A percentile compares a stretch with the other conserved stretches of the same genome.
Evolutionary conservation across 2,113 vertebrate genomes (phyloP).

Genomic region (Oryzias woworae): DNA sequence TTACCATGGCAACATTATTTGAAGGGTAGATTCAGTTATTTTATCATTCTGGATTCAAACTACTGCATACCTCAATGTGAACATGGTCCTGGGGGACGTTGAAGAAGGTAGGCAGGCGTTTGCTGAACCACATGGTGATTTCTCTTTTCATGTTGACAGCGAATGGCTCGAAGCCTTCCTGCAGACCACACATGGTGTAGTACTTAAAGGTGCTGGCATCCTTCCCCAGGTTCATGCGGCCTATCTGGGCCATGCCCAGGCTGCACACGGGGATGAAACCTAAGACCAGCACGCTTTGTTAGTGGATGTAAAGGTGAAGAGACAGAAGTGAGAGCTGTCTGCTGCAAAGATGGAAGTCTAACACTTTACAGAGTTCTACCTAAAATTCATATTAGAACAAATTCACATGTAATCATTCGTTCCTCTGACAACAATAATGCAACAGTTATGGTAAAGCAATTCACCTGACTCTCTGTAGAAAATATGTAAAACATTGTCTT

Average conservation of each 20-base stretch:
- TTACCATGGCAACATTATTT: too few species aligned
- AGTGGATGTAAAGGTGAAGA: not conserved
- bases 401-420: too few species aligned
- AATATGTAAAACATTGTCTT: too few species aligned
- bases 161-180: conserved; percentile 97
- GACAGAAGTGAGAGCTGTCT: too few species aligned
- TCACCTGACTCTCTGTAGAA: too few species aligned
- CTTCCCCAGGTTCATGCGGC: conserved; percentile 93
- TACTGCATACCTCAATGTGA: conserved; percentile 85
- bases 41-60: too few species aligned
- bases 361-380: too few species aligned
- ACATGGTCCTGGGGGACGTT: conserved; percentile 86
- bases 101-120: conserved; percentile 95
- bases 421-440: too few species aligned
- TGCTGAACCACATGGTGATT: conserved; percentile 98
- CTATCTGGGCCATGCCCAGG: conserved; percentile 88
- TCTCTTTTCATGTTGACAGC: conserved; percentile 98
- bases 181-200: conserved; percentile 97
- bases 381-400: too few species aligned
- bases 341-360: too few species aligned
- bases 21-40: too few species aligned
- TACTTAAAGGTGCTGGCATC: conserved; percentile 95
- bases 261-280: conserved; percentile 96
- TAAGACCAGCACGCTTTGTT: conserved; percentile 6
- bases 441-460: too few species aligned